Base-by-base conservation (phyloP, 2,888 invertebrate genomes). In the Apamea epomidion region DNA sequence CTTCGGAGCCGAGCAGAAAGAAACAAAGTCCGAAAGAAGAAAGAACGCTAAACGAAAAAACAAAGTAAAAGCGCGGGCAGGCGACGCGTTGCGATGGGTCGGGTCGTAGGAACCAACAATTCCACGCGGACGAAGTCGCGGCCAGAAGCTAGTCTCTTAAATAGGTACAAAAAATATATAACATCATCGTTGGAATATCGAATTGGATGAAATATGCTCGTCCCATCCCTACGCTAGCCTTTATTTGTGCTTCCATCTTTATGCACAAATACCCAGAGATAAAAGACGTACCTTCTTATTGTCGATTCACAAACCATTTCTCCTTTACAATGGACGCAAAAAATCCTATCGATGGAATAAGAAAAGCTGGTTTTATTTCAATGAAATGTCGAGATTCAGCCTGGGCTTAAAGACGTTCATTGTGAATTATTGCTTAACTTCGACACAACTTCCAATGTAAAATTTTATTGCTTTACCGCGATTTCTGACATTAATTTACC, bases 261-360 rank as follows among this genome's bases (percentile, higher is more conserved):
- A 90, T 91, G 90, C 89, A 87, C 89, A 91, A 88, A 91, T 91
- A 90, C 85, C 86, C 85, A 86, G 87, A 90, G 90, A 92, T 93
- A 92, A 93, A 93, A 90, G 88, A 90, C 87, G 88, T 89, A 90
- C 88, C 89, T 89, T 90, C 91, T 90, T 91, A 91, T 91, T 93
- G 92, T 91, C 90, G 90, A 92, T 92, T 92, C 89, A 88, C 91
- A 92, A 92, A 91, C 92, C 92, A 91, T 93, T 93, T 91, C 90
- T 89, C 85, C 85, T 90, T 87, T 86, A 91, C 90, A 91, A 91
- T 90, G 87, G 88, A 90, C 84, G 88, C 83, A 90, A 90, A 91
- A 91, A 91, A 87, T 87, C 77, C 87, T 82, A 85, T 89, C 74
- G 83, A 84, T 77, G 85, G 82, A 86, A 83, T 88, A 88, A 87